Conservation (phyloP, 2,888 invertebrate species). For the Apeira syringaria region DNA sequence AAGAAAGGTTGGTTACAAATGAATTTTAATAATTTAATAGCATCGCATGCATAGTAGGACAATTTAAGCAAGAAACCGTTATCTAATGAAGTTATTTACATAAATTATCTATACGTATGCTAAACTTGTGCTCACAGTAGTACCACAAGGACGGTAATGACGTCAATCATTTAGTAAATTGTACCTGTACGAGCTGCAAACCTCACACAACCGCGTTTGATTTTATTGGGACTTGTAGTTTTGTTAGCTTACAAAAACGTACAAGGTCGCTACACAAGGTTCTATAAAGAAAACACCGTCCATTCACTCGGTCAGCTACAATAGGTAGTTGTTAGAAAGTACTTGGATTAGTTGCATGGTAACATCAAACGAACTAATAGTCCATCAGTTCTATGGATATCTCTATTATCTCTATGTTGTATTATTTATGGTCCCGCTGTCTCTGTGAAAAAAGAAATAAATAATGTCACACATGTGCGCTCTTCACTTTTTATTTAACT, state of each 20-base stretch:
- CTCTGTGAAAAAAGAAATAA: too few species aligned
- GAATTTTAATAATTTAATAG: not conserved
- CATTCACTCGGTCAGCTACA: not conserved
- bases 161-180: slow-evolving; percentile 33
- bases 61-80: slow-evolving; percentile 18
- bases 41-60: not conserved
- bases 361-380: too few species aligned
- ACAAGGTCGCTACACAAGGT: slow-evolving; percentile 11
- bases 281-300: slow-evolving; percentile 13
- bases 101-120: slow-evolving; percentile 15
- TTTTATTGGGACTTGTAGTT: slow-evolving; percentile 25
- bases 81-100: slow-evolving; percentile 28
- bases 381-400: too few species aligned
- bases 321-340: too few species aligned
- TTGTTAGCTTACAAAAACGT: slow-evolving; percentile 11
- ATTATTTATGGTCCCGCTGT: too few species aligned
- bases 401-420: too few species aligned
- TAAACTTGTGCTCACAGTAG: slow-evolving; percentile 15
- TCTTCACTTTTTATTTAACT: too few species aligned
- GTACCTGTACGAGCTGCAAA: slow-evolving; percentile 25
- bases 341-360: too few species aligned
- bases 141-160: slow-evolving; percentile 31
- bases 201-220: slow-evolving; percentile 27
- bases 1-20: too few species aligned
- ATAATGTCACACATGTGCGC: too few species aligned